A percentile compares a stretch with the other conserved stretches of the same genome.
phyloP scores from a whole-genome alignment of 1,140 invertebrate genomes.

The Tyrophagus putrescentiae region DNA sequence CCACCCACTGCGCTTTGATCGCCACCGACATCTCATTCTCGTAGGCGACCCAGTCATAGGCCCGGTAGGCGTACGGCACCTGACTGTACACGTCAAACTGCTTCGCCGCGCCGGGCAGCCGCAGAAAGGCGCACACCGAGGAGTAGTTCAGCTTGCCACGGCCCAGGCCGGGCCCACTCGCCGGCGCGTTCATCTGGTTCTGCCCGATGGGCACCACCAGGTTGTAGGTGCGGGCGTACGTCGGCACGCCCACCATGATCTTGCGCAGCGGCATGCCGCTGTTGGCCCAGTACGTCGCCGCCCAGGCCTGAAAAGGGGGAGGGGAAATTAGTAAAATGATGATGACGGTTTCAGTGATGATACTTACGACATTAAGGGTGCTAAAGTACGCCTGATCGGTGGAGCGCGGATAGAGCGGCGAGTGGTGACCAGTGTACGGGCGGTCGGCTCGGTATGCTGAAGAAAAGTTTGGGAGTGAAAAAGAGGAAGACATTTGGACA shows the following conservation, averaged over 20 bases:
- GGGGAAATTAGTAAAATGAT: not conserved
- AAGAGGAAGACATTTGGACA: too few relatives aligned
- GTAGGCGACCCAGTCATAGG: conserved; percentile 72
- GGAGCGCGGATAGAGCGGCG: conserved; percentile 47
- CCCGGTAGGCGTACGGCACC: conserved; percentile 59
- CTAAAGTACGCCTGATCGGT: conserved; percentile 48
- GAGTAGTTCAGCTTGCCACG: conserved; percentile 25
- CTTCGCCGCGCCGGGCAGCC: conserved; percentile 20
- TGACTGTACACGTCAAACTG: conserved; percentile 49
- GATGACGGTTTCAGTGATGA: not conserved
- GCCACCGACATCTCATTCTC: conserved; percentile 57
- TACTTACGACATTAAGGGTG: conserved; percentile 52
- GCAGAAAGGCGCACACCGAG: conserved; percentile 25
- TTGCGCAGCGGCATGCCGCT: conserved; percentile 66
- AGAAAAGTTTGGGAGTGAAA: too few relatives aligned
- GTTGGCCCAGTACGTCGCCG: conserved; percentile 57
- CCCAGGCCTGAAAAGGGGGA: conserved; percentile 43
- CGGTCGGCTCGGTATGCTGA: conserved; percentile 16
- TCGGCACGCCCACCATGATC: conserved; percentile 71
- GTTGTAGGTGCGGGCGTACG: conserved; percentile 68
- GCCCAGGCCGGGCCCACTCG: conserved; percentile 50
- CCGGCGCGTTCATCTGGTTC: conserved; percentile 48
- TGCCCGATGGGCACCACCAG: conserved; percentile 50
- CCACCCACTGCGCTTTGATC: conserved; percentile 45
- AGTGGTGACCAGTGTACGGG: conserved; percentile 58